Base-by-base conservation (phyloP, 2,113 vertebrate species). In the Phrynocephalus versicolor region DNA sequence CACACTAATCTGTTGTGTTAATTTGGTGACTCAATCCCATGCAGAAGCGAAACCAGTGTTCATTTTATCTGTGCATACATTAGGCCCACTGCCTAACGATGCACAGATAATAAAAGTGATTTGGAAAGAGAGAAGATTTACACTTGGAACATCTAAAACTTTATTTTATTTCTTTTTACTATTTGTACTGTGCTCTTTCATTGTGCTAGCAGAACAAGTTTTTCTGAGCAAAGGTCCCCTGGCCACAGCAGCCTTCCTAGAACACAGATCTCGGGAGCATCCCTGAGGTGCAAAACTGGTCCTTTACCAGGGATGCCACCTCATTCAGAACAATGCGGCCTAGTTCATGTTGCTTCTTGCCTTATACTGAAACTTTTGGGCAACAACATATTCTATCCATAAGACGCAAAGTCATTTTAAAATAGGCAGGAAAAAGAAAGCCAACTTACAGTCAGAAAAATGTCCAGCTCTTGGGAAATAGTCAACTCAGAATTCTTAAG, bases 381-480 rank as follows among this genome's bases (percentile, higher is more conserved):
- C 30, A 51, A 12, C 15, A 62, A 23, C 27, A 72, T 1, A 55
- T 73, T 41, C 74, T 81, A 25, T 10, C 77, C 0, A 0, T 75
- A 67, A n/a, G 16, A 75, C 10, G 84, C 60, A 51, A 72, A 80
- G 35, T 27, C 72, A n/a, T 39, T 72, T 71, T 19, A 4, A 78
- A 55, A 77, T 57, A 77, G 33, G 55, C 35, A 78, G 4, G n/a
- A 37, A 41, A 16, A 60, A 39, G 27, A 81, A 83, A 88, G 16
- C 19, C 77, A 87, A 95, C 96, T 96, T 92, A 97, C 96, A 86
- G 91, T 82, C 33, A 95, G 86, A 88, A 94, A 93, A 45, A 92
- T 27, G 69, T 94, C 86, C 85, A 97, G 81, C 88, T 97, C 97
- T 91, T 93, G 96, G 89, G 85, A 90, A 85, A 97, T 67, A 89